Evolutionary conservation across 2,888 invertebrate genomes (phyloP), one percentile per base, ranked within the genome.

Genomic region (Mesorhabditis belari): DNA sequence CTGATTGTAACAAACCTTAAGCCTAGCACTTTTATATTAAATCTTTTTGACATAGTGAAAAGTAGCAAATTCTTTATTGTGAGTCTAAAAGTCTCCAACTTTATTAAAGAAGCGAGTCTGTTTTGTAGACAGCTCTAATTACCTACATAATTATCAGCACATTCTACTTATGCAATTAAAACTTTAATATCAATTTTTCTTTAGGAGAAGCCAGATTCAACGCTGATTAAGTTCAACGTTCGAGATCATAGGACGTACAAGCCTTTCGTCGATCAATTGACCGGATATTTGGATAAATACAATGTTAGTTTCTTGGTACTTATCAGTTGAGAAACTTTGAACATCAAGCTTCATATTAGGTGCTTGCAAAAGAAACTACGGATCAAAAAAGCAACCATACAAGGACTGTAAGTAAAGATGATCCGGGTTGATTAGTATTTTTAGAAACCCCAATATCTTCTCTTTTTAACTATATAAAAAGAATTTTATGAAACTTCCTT

Each of bases 211-310:
- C 91, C 92, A 75, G 93, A 93, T 83, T 94, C 93, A 82, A 95
- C 95, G 69, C 87, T 98, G 79, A 90, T 98, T 84, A 91, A 92
- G 89, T 95, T 92, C 86, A 89, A 88, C 83, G 72, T 68, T n/a
- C 60, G 63, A 49, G 68, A 70, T 53, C 50, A 49, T 3, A 55
- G 29, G 6, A 49, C 66, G 35, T 66, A 56, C 51, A 44, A 59
- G 27, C 65, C 70, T 44, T 81, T 79, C 66, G 67, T 71, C 23
- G 58, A 70, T 0, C 70, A 70, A 5, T 24, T 77, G 53, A 60
- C 51, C 17, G 49, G 55, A 4, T 80, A 70, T 61, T 59, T 79
- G 21, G 62, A 57, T 5, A 68, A 69, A 55, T 73, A 73, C 63
- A 25, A 52, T 21, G 69, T 35, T 35, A 17, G 44, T 35, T 17